These are phyloP conservation scores for Apotomis capreana DNA, from an alignment of 2,888 invertebrate species.

Conservation along the genomic window DNA sequence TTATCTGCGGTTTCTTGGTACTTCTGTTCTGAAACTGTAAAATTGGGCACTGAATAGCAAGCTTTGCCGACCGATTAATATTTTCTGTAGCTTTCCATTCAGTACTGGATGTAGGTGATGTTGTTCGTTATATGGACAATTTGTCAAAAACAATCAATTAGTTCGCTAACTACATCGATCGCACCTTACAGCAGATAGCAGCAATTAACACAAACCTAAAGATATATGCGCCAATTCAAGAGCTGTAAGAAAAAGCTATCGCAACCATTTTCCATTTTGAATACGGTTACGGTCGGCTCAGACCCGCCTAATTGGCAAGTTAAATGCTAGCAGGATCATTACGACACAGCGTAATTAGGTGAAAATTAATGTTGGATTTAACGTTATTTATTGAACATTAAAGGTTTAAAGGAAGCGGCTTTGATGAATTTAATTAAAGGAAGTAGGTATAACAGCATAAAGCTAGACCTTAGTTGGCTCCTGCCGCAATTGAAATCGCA, in stretches of 20 bases:
- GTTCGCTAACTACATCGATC: too few relatives aligned
- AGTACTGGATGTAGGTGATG: too few relatives aligned
- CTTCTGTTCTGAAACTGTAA: too few relatives aligned
- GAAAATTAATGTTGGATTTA: slow-evolving; percentile 40
- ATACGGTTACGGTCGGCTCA: slow-evolving; percentile 19
- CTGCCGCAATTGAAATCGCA: background rate
- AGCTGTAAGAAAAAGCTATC: background rate
- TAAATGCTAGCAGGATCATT: slow-evolving; percentile 38
- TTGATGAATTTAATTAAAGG: slow-evolving; percentile 31
- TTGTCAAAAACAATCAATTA: too few relatives aligned
- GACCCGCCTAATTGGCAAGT: slow-evolving; percentile 37
- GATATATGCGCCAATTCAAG: background rate
- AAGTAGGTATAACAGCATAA: background rate
- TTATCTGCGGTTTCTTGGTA: too few relatives aligned
- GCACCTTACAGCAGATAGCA: too few relatives aligned
- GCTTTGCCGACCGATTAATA: too few relatives aligned
- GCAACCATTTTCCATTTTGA: background rate
- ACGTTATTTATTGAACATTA: slow-evolving; percentile 37
- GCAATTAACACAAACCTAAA: background rate
- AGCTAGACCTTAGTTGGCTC: background rate
- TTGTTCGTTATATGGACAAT: too few relatives aligned
- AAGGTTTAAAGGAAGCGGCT: slow-evolving; percentile 36
- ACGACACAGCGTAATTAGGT: slow-evolving; percentile 39
- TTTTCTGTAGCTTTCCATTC: too few relatives aligned
- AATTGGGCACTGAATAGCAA: too few relatives aligned